A percentile compares a stretch with the other conserved stretches of the same genome.
These are phyloP conservation scores for Leuciscus idus DNA, from an alignment of 2,113 vertebrate species.

Conservation along the genomic window DNA sequence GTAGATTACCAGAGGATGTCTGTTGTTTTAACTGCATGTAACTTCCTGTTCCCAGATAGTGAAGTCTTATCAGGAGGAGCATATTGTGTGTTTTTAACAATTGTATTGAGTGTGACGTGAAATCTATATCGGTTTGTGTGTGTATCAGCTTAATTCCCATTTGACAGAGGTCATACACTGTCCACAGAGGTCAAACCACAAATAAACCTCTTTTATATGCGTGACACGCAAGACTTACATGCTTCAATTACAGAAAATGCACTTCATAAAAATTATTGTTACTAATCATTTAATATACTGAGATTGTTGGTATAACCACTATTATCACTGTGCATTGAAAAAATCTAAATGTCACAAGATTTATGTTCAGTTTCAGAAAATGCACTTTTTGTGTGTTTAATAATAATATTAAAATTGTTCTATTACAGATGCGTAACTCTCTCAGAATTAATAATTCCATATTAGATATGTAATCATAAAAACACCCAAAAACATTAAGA, in stretches of 20 bases:
- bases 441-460: too few species aligned
- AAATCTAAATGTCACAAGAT: background rate
- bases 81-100: slow-evolving; percentile 25
- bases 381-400: background rate
- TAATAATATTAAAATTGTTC: background rate
- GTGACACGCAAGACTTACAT: background rate
- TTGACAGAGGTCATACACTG: slow-evolving; percentile 1
- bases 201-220: background rate
- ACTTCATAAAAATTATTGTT: background rate
- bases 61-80: slow-evolving; percentile 46
- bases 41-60: slow-evolving; percentile 48
- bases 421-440: too few species aligned
- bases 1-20: slow-evolving; percentile 21
- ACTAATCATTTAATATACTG: background rate
- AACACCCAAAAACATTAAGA: too few species aligned
- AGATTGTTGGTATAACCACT: background rate
- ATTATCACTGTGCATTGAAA: background rate
- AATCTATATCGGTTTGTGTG: background rate
- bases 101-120: background rate
- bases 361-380: background rate
- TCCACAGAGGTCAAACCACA: background rate
- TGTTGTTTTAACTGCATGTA: slow-evolving; percentile 34
- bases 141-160: background rate
- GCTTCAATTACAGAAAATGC: background rate
- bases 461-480: too few species aligned